A percentile compares a stretch with the other conserved stretches of the same genome.
Evolutionary conservation across 2,888 invertebrate species (phyloP).

Genomic region (Thalpophila matura): DNA sequence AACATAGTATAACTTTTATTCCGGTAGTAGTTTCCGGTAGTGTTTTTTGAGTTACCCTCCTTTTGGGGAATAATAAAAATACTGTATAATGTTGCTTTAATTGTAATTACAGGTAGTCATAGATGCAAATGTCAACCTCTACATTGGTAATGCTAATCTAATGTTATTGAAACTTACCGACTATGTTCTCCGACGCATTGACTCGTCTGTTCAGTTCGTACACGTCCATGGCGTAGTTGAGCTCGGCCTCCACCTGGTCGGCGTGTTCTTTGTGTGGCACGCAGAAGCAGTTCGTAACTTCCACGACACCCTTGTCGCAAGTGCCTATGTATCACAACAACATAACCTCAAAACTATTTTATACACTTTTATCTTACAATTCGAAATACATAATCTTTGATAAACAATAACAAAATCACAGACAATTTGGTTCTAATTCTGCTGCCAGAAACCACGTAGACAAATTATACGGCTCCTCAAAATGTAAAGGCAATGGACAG

Average conservation of each 20-base stretch:
- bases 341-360: conserved; percentile 74
- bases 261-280: conserved; percentile 99
- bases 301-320: conserved; percentile 97
- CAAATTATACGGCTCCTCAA: background rate
- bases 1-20: no score
- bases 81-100: no score
- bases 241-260: conserved; percentile 99
- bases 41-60: no score
- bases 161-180: conserved; percentile 90
- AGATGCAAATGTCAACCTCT: no score
- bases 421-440: background rate
- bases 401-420: no score
- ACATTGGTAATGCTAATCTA: no score
- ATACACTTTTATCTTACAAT: background rate
- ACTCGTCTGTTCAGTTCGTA: conserved; percentile 98
- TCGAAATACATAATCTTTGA: background rate
- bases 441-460: background rate
- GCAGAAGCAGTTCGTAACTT: conserved; percentile 99
- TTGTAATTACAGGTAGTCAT: no score
- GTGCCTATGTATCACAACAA: conserved; percentile 91
- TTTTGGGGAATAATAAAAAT: no score
- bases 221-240: conserved; percentile 98
- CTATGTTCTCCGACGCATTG: conserved; percentile 97
- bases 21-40: no score
- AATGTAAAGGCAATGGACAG: conserved; percentile 46